Conservation (phyloP, 2,888 invertebrate species). For the Tiliacea aurago region DNA sequence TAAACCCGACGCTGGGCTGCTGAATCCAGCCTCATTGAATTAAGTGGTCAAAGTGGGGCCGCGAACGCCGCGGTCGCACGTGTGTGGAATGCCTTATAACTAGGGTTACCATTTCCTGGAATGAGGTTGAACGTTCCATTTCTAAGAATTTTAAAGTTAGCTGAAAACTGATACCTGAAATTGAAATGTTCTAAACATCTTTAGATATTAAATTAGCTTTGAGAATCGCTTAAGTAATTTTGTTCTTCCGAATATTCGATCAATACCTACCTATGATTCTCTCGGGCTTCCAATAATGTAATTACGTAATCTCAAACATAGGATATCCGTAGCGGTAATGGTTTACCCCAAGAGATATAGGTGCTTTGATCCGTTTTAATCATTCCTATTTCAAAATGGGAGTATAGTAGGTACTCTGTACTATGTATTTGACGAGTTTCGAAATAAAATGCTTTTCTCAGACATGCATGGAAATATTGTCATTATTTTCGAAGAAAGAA, state of each 20-base stretch:
- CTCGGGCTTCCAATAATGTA: conserved; percentile 27
- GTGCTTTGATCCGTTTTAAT: conserved; percentile 16
- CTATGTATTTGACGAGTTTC: too few species aligned
- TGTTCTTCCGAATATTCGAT: conserved; percentile 9
- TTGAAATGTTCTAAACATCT: neutral
- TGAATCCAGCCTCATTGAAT: conserved; percentile 79
- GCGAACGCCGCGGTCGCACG: conserved; percentile 73
- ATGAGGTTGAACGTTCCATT: conserved; percentile 6
- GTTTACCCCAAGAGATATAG: conserved; percentile 24
- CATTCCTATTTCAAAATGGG: conserved; percentile 17
- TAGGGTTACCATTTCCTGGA: conserved; percentile 48
- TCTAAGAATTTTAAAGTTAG: conserved; percentile 18
- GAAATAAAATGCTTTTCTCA: too few species aligned
- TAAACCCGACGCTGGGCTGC: conserved; percentile 71
- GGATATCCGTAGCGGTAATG: conserved; percentile 46
- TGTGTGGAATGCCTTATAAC: conserved; percentile 75
- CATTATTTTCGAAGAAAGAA: too few species aligned
- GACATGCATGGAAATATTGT: too few species aligned
- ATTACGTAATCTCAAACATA: conserved; percentile 32
- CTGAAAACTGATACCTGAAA: neutral
- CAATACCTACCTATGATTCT: conserved; percentile 2
- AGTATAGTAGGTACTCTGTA: neutral
- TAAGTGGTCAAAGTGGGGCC: conserved; percentile 79
- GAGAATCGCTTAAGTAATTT: conserved; percentile 19
- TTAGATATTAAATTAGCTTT: conserved; percentile 13